A percentile compares a stretch with the other conserved stretches of the same genome.
Evolutionary conservation across 2,113 vertebrate genomes (phyloP).

Genomic region (Shinisaurus crocodilurus): DNA sequence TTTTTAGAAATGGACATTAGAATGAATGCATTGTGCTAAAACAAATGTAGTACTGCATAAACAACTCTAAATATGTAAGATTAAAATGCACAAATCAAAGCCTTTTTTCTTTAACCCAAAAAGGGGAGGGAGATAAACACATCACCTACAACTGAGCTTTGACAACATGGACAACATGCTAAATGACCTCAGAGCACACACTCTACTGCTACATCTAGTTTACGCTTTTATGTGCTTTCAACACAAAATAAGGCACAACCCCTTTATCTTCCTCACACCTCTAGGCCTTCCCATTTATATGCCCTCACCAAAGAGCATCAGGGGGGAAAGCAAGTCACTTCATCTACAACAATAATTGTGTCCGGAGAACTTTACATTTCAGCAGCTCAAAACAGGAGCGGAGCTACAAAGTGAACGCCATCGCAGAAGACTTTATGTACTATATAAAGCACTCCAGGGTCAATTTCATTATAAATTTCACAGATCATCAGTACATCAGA

Average conservation of each 20-base stretch:
- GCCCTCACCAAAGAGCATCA: not conserved
- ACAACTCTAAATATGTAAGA: not conserved
- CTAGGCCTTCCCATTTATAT: too few relatives aligned
- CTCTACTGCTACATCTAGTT: not conserved
- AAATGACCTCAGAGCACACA: not conserved
- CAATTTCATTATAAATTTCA: not conserved
- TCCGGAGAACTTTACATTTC: not conserved
- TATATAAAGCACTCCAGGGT: not conserved
- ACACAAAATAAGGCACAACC: not conserved
- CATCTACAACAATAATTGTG: not conserved
- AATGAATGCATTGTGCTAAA: not conserved
- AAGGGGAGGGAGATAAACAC: constrained; percentile 50
- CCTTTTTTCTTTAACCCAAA: constrained; percentile 12
- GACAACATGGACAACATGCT: not conserved
- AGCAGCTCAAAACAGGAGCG: not conserved
- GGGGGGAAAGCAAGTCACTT: not conserved
- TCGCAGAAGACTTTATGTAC: not conserved
- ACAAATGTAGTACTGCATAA: not conserved
- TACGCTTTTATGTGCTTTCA: not conserved
- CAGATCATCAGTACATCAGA: not conserved
- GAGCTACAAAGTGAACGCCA: not conserved
- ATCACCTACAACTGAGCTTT: constrained; percentile 15
- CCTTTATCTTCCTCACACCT: not conserved
- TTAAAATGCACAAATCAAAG: not conserved
- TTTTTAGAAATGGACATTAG: not conserved